phyloP scores from a whole-genome alignment of 37 sponge, comb jelly and placozoan species.

The Ephydatia muelleri region DNA sequence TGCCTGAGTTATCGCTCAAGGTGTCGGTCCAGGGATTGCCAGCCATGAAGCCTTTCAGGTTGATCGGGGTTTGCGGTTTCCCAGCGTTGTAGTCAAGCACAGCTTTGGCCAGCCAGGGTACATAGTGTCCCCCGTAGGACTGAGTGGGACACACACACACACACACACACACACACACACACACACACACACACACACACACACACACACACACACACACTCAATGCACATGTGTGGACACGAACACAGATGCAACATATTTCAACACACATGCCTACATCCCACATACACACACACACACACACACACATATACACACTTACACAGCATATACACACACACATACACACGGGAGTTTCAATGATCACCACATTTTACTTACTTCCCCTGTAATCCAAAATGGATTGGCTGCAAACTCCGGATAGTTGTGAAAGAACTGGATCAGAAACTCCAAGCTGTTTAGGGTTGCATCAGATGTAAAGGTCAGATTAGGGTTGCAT shows the following conservation, averaged over 20 bases:
- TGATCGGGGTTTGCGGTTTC: conserved; percentile 16
- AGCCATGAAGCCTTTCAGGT: conserved; percentile 35
- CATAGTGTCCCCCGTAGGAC: conserved; percentile 47
- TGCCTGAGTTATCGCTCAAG: conserved; percentile 20
- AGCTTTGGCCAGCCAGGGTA: conserved; percentile 25
- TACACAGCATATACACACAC: not conserved
- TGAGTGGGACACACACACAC: not conserved
- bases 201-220: not conserved
- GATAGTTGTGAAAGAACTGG: conserved; percentile 16
- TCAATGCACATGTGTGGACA: not conserved
- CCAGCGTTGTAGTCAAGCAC: not conserved
- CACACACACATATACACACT: not conserved
- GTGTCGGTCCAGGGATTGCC: conserved; percentile 48
- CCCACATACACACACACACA: not conserved
- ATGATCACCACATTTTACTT: too few species aligned
- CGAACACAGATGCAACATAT: not conserved
- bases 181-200: not conserved
- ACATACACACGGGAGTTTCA: not conserved
- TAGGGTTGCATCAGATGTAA: not conserved
- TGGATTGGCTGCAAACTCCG: conserved; percentile 6
- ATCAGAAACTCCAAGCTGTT: conserved; percentile 12
- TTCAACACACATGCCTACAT: not conserved
- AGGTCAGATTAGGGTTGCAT: not conserved
- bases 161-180: not conserved
- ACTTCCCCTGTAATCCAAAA: conserved; percentile 38